phyloP scores from a whole-genome alignment of 2,113 vertebrate species.

The Rhadina sibilatrix region DNA sequence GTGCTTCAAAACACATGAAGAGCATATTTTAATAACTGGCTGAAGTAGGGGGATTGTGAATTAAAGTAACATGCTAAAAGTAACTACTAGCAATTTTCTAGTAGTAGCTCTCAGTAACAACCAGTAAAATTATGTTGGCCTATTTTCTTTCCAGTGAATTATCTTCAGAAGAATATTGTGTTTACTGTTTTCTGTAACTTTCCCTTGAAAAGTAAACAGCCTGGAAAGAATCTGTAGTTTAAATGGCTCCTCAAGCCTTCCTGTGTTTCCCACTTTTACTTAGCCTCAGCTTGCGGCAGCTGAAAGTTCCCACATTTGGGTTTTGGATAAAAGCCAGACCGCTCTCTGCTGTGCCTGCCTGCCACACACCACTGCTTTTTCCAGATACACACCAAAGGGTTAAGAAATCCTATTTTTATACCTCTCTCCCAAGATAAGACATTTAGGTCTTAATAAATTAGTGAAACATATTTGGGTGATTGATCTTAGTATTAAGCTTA shows the following conservation, averaged over 20 bases:
- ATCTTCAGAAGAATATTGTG: not conserved
- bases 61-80: not conserved
- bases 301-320: slow-evolving; percentile 14
- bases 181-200: slow-evolving; percentile 2
- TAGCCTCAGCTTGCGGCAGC: not conserved
- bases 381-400: not conserved
- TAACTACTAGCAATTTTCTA: too few relatives aligned
- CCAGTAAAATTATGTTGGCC: not conserved
- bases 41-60: not conserved
- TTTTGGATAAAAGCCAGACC: not conserved
- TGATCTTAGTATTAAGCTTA: not conserved
- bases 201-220: slow-evolving; percentile 11
- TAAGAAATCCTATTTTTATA: not conserved
- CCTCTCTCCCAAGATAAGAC: not conserved
- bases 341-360: rapidly evolving
- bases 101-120: not conserved
- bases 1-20: not conserved
- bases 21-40: not conserved
- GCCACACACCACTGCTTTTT: not conserved
- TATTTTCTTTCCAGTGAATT: not conserved
- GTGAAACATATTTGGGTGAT: not conserved
- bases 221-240: not conserved
- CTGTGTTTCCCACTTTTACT: slow-evolving; percentile 5
- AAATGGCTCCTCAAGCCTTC: not conserved
- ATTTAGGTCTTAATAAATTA: not conserved